A percentile compares a stretch with the other conserved stretches of the same genome.
These are phyloP conservation scores for Campaea margaritaria DNA, from an alignment of 2,888 invertebrate species.

Conservation along the genomic window DNA sequence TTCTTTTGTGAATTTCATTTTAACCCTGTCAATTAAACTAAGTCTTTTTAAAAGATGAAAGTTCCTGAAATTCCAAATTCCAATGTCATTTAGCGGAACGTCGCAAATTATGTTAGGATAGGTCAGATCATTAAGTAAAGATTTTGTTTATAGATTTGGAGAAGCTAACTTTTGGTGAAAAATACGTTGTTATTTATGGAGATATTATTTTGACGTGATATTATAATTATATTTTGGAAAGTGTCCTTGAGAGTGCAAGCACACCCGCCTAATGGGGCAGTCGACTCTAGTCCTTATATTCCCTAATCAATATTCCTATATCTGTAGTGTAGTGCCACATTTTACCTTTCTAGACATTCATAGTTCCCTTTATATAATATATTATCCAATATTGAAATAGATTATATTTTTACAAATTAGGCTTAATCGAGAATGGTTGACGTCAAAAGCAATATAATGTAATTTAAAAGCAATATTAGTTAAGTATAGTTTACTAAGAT, in stretches of 20 bases:
- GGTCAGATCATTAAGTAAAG: not conserved
- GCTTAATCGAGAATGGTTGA: conserved; percentile 69
- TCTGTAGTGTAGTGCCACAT: conserved; percentile 74
- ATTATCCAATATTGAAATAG: conserved; percentile 37
- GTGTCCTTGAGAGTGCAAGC: not conserved
- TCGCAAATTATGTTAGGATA: conserved; percentile 1
- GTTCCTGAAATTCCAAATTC: conserved; percentile 35
- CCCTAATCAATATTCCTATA: conserved; percentile 60
- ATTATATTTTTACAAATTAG: conserved; percentile 61
- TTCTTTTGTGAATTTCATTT: conserved; percentile 71
- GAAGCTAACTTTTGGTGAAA: not conserved
- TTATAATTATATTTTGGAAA: not conserved
- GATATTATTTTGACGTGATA: too few relatives aligned
- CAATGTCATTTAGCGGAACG: conserved; percentile 9
- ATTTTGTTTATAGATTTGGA: not conserved
- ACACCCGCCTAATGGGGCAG: conserved; percentile 57
- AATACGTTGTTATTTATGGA: not conserved
- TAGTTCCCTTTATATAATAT: conserved; percentile 56
- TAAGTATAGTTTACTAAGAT: conserved; percentile 71
- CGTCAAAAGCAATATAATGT: conserved; percentile 80
- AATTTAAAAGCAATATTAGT: conserved; percentile 80
- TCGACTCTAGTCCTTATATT: conserved; percentile 62
- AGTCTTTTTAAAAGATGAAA: conserved; percentile 57
- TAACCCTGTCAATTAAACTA: conserved; percentile 76
- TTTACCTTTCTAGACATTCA: conserved; percentile 45